A percentile compares a stretch with the other conserved stretches of the same genome.
phyloP scores from a whole-genome alignment of 2,797 vertebrate genomes.

The Peromyscus attwateri region DNA sequence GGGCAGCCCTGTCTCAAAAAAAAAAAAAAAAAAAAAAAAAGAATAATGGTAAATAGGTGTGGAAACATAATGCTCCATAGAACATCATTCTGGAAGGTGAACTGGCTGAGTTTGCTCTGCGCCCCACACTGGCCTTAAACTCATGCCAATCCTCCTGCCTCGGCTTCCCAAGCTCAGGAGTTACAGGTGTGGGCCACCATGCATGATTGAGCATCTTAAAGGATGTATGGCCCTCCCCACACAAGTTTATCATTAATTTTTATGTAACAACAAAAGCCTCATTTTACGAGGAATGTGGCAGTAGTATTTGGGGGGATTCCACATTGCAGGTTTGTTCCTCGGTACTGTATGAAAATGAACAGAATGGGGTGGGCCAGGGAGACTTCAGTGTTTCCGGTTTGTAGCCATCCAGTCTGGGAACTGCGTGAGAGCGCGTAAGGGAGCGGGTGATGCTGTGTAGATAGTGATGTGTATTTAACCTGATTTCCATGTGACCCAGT shows the following conservation, averaged over 20 bases:
- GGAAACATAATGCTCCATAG: not conserved
- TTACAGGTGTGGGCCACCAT: not conserved
- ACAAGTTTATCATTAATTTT: not conserved
- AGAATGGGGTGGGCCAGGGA: not conserved
- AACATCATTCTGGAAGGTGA: not conserved
- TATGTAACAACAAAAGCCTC: not conserved
- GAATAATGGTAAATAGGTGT: not conserved
- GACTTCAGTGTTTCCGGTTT: not conserved
- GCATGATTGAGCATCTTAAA: not conserved
- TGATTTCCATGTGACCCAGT: not conserved
- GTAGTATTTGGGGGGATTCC: too few relatives aligned
- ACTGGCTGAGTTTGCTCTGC: not conserved
- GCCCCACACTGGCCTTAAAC: not conserved
- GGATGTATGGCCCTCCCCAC: not conserved
- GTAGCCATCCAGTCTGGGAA: not conserved
- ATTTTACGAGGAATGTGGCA: too few relatives aligned
- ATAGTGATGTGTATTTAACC: not conserved
- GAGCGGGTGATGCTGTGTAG: not conserved
- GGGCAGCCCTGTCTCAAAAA: too few relatives aligned
- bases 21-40: too few relatives aligned
- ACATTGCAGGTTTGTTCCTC: not conserved
- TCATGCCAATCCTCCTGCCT: not conserved
- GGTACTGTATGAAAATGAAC: not conserved
- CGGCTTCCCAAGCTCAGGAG: not conserved
- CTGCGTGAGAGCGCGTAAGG: not conserved